Percentiles rank a stretch among this genome's conserved stretches.
Evolutionary conservation across 2,797 vertebrate species (phyloP).

Genomic region (Trematomus bernacchii): DNA sequence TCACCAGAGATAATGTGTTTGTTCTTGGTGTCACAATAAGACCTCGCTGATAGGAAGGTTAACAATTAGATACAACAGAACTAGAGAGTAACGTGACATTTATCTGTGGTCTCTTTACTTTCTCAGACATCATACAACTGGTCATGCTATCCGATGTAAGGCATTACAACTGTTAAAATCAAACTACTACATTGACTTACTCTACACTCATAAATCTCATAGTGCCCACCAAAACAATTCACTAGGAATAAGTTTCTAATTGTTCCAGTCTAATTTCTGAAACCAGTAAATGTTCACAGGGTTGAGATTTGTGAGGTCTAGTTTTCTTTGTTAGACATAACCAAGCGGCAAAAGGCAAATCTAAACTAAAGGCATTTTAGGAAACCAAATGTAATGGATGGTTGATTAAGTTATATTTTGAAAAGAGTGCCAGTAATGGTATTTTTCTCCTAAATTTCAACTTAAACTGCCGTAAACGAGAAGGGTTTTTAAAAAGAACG

Average conservation of each 20-base stretch:
- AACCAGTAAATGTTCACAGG: background rate
- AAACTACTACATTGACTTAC: background rate
- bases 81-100: no score
- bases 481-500: background rate
- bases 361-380: background rate
- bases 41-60: no score
- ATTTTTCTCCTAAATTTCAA: background rate
- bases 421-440: background rate
- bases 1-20: no score
- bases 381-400: background rate
- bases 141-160: no score
- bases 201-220: background rate
- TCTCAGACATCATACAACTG: no score
- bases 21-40: no score
- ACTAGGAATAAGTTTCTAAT: background rate
- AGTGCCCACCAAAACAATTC: background rate
- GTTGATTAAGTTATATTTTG: no score
- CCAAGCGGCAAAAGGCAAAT: background rate
- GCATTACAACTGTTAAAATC: background rate
- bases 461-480: background rate
- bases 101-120: no score
- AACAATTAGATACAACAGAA: no score
- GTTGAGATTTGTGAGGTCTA: no score
- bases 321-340: no score
- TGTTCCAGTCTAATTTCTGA: slow-evolving; percentile 1